phyloP scores from a whole-genome alignment of 2,113 vertebrate species.

The Dromas ardeola region DNA sequence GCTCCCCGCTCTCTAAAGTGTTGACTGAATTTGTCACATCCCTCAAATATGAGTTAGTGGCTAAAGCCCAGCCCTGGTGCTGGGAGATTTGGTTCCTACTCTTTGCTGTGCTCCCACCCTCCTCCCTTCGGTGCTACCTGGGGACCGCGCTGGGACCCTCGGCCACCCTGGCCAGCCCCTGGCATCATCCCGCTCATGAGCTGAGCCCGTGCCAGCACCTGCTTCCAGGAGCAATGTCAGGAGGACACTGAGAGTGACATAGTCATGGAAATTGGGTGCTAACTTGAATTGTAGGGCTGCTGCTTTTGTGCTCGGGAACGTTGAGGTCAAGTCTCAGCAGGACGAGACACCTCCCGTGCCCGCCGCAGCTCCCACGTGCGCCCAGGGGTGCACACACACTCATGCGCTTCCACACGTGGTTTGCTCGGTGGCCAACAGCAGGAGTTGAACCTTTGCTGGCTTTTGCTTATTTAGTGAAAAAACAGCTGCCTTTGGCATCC shows the following conservation, averaged over 20 bases:
- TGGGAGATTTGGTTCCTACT: background rate
- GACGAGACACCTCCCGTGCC: background rate
- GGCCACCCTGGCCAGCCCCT: background rate
- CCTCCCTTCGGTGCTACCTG: background rate
- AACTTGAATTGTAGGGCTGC: background rate
- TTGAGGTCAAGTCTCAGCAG: background rate
- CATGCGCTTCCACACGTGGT: background rate
- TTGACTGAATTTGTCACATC: background rate
- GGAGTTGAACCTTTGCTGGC: background rate
- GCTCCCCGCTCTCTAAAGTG: background rate
- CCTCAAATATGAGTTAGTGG: background rate
- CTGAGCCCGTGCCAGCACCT: rapidly evolving
- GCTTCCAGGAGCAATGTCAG: background rate
- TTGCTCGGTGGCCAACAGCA: background rate
- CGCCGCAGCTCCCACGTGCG: background rate
- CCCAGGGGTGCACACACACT: background rate
- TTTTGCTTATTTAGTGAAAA: background rate
- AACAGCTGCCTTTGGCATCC: background rate
- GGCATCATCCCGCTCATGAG: rapidly evolving
- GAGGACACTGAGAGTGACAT: background rate
- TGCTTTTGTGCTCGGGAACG: background rate
- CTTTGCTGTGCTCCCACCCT: background rate
- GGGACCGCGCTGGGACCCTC: background rate
- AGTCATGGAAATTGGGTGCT: background rate
- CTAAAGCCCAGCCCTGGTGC: background rate